Base-by-base conservation (phyloP, 2,888 invertebrate genomes). In the Nomada ruficornis region DNA sequence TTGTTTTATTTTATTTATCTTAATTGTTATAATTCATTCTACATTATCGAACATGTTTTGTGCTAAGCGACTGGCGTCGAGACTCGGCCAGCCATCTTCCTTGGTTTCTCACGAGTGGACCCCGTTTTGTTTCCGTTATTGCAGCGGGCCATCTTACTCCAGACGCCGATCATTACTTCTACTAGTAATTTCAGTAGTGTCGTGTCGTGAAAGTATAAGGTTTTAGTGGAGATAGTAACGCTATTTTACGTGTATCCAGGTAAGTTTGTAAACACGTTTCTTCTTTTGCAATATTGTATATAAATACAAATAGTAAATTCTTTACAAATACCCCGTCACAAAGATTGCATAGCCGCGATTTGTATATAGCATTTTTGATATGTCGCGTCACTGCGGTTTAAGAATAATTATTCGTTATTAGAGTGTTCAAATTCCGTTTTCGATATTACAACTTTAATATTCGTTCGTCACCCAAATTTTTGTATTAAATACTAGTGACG, bases 111-210 rank as follows among this genome's bases (percentile, higher is more conserved):
- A 42, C 63, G 55, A 83, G 92, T 87, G 80, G 85, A 84, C 89
- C 91, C 92, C 91, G 89, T 89, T 89, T 91, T 89, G 90, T 92
- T 90, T 91, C 91, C 91, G 91, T 90, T 88, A 88, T 77, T 82
- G 86, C 84, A 84, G 79, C 84, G 73, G 87, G 86, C 87, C 90
- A 85, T 89, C 84, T 88, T 87, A 77, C 87, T 73, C 75, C 74
- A 80, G 90, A 91, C 90, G 89, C 90, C 86, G 88, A 89, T 89
- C 89, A 87, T 88, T 91, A 89, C 84, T 87, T 85, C 83, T 79
- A 85, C 78, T 74, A 82, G 79, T 82, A 83, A 81, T 84, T 87
- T 86, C 84, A 81, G 73, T 88, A 62, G 57, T 79, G 65, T 67
- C 65, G 70, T 80, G 5, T 88, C 81, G 86, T 57, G 50, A 55